These are phyloP conservation scores for Ascidia mentula DNA, from an alignment of 23 tunicate species.

Conservation along the genomic window DNA sequence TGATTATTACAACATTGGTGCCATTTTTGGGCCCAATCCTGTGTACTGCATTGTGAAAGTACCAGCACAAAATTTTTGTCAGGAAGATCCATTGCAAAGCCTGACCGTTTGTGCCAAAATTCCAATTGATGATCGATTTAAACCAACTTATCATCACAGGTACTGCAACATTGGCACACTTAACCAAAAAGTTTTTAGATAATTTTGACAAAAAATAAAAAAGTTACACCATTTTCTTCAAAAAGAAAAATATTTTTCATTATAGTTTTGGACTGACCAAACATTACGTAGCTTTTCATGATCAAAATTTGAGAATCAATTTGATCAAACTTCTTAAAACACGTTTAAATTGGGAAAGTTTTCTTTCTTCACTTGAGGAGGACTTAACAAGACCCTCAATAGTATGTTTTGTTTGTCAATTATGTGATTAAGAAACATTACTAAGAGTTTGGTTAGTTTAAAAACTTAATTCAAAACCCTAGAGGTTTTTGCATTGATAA, in stretches of 20 bases:
- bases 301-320: neutral
- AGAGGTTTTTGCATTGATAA: no score
- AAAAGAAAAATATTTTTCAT: neutral
- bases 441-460: no score
- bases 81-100: neutral
- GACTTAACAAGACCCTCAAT: neutral
- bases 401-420: neutral
- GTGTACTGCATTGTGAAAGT: conserved; percentile 4
- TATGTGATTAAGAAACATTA: neutral
- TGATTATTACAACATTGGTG: conserved; percentile 2
- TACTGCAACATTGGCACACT: neutral
- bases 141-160: conserved; percentile 13
- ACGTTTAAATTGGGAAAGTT: neutral
- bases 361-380: neutral
- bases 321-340: neutral
- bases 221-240: neutral
- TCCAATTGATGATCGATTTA: neutral
- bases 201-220: no score
- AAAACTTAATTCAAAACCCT: no score
- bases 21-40: conserved; percentile 6
- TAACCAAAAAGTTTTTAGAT: neutral
- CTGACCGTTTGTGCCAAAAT: neutral
- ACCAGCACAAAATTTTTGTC: neutral
- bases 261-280: conserved; percentile 2
- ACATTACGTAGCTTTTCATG: neutral